Percentiles rank a stretch among this genome's conserved stretches.
These are phyloP conservation scores for Parus major DNA, from an alignment of 2,113 vertebrate species.

Conservation along the genomic window DNA sequence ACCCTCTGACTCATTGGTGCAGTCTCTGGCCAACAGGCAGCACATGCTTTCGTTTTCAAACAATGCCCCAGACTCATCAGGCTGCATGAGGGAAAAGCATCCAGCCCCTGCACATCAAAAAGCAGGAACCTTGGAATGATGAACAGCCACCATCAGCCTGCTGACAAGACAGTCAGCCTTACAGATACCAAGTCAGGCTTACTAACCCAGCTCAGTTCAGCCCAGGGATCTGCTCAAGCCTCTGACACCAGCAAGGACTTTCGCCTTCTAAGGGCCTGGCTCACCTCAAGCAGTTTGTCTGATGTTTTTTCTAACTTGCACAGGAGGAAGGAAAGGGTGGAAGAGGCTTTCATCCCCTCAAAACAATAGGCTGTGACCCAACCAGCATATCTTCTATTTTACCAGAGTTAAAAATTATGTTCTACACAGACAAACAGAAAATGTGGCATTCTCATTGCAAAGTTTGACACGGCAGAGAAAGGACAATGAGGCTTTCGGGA, in stretches of 20 bases:
- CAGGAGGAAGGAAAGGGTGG: conserved; percentile 33
- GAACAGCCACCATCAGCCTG: background rate
- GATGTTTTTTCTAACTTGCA: background rate
- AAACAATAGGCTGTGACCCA: background rate
- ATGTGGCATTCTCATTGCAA: accelerated
- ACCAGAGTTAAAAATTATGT: background rate
- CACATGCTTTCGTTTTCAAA: background rate
- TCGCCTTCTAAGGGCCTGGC: background rate
- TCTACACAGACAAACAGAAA: background rate
- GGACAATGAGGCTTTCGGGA: background rate
- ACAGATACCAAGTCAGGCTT: background rate
- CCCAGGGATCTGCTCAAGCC: background rate
- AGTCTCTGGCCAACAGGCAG: background rate
- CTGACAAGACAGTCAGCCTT: background rate
- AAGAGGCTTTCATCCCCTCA: background rate
- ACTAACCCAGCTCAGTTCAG: background rate
- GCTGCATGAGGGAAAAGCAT: background rate
- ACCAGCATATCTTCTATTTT: background rate
- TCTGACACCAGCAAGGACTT: background rate
- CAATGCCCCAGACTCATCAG: background rate
- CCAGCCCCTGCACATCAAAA: background rate
- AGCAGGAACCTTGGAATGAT: background rate
- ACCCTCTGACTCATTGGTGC: background rate
- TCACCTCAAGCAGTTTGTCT: background rate
- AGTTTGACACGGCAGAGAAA: background rate